Conservation (phyloP, 1,140 invertebrate genomes). For the Subanguina moxae region DNA sequence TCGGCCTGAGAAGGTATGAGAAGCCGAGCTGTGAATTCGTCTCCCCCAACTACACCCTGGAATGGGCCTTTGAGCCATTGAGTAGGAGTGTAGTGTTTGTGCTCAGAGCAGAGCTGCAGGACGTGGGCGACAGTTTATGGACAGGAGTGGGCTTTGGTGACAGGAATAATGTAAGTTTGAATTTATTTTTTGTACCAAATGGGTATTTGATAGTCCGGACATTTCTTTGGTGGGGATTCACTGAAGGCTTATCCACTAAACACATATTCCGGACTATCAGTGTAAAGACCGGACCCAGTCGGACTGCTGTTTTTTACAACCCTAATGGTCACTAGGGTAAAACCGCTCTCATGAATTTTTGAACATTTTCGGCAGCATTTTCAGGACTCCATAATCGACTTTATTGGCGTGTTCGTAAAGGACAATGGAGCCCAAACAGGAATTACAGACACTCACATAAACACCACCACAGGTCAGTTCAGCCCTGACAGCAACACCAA, state of each 20-base stretch:
- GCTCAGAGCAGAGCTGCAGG: slow-evolving; percentile 32
- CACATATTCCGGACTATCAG: too few species aligned
- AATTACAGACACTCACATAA: slow-evolving; percentile 36
- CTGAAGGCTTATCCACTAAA: too few species aligned
- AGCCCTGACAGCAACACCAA: slow-evolving; percentile 18
- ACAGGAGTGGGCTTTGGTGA: slow-evolving; percentile 41
- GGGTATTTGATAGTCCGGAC: too few species aligned
- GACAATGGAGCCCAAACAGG: slow-evolving; percentile 29
- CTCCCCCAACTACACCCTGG: slow-evolving; percentile 26
- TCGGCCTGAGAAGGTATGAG: background rate
- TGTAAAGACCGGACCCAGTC: too few species aligned
- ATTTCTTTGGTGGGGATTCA: too few species aligned
- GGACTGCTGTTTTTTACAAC: too few species aligned
- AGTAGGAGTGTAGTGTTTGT: slow-evolving; percentile 44
- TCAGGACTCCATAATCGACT: slow-evolving; percentile 34
- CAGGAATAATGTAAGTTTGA: background rate
- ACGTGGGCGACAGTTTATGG: slow-evolving; percentile 19
- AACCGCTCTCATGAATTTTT: too few species aligned
- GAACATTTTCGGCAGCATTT: slow-evolving; percentile 27
- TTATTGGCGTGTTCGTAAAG: slow-evolving; percentile 41
- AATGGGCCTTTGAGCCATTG: slow-evolving; percentile 45
- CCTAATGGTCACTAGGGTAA: too few species aligned
- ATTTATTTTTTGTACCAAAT: background rate
- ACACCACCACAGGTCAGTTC: slow-evolving; percentile 18
- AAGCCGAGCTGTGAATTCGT: slow-evolving; percentile 28